Evolutionary conservation across 2,113 vertebrate genomes (phyloP).

Genomic region (Callochromis pleurospilus): DNA sequence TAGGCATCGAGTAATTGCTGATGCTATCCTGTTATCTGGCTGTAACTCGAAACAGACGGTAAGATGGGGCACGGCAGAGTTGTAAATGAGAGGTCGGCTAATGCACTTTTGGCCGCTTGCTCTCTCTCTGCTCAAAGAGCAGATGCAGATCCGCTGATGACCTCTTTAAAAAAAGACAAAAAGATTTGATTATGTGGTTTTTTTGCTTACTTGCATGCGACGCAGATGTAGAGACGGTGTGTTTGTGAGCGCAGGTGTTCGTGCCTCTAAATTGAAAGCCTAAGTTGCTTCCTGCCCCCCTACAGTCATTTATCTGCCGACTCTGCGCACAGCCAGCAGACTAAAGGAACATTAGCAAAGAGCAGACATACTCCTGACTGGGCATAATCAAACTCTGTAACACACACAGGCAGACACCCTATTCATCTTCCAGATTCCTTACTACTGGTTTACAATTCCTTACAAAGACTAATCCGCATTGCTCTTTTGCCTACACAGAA

Average conservation of each 20-base stretch:
- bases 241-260: slow-evolving; percentile 21
- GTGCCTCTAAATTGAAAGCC: not conserved
- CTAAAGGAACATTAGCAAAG: not conserved
- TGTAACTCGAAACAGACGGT: not conserved
- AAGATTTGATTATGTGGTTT: slow-evolving; percentile 5
- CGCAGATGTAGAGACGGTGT: not conserved
- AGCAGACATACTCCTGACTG: slow-evolving; percentile 13
- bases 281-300: not conserved
- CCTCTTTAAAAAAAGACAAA: not conserved
- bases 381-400: not conserved
- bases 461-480: not conserved
- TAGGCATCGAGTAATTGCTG: slow-evolving; percentile 58
- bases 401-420: not conserved
- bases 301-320: slow-evolving; percentile 4
- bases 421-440: slow-evolving; percentile 16
- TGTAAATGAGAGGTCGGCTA: slow-evolving; percentile 34
- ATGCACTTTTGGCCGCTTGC: slow-evolving; percentile 17
- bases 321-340: slow-evolving; percentile 15
- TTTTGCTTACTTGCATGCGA: not conserved
- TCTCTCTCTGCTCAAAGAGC: not conserved
- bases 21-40: slow-evolving; percentile 53
- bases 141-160: not conserved
- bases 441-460: not conserved
- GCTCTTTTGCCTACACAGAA: not conserved
- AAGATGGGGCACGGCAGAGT: slow-evolving; percentile 15